Conservation (phyloP, 2,797 vertebrate genomes). For the Pantherophis alleghaniensis region DNA sequence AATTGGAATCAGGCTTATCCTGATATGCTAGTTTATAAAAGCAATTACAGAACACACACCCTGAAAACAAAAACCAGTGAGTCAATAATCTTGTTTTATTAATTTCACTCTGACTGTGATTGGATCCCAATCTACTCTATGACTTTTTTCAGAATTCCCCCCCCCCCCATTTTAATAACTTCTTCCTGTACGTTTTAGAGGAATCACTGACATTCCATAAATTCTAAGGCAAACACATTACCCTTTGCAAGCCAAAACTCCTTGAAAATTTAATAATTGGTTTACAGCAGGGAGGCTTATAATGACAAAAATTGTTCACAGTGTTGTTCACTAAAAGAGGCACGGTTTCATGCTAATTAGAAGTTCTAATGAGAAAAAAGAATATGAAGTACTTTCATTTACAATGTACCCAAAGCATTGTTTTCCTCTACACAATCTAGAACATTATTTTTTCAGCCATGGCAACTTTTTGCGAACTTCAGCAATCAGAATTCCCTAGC, state of each 20-base stretch:
- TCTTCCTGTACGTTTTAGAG: constrained; percentile 25
- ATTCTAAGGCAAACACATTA: constrained; percentile 23
- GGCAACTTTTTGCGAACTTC: background rate
- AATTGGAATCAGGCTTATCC: constrained; percentile 48
- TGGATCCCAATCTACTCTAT: constrained; percentile 48
- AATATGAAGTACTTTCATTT: background rate
- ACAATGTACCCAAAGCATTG: background rate
- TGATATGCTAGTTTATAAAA: constrained; percentile 45
- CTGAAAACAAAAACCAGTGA: constrained; percentile 34
- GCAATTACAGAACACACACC: constrained; percentile 28
- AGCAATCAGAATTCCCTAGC: background rate
- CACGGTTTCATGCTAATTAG: constrained; percentile 27
- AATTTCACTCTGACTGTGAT: constrained; percentile 14
- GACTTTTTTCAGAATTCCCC: constrained; percentile 36
- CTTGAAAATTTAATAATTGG: constrained; percentile 54
- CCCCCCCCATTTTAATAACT: constrained; percentile 41
- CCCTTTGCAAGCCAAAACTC: constrained; percentile 42
- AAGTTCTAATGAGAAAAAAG: constrained; percentile 18
- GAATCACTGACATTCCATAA: constrained; percentile 34
- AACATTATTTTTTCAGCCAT: background rate
- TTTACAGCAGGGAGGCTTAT: constrained; percentile 58
- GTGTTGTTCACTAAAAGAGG: constrained; percentile 55
- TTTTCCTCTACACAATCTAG: background rate
- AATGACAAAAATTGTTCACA: constrained; percentile 60
- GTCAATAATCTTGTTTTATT: constrained; percentile 44